Evolutionary conservation across 53 echinoderm and acorn worm species (phyloP).

Genomic region (Glandiceps talaboti): DNA sequence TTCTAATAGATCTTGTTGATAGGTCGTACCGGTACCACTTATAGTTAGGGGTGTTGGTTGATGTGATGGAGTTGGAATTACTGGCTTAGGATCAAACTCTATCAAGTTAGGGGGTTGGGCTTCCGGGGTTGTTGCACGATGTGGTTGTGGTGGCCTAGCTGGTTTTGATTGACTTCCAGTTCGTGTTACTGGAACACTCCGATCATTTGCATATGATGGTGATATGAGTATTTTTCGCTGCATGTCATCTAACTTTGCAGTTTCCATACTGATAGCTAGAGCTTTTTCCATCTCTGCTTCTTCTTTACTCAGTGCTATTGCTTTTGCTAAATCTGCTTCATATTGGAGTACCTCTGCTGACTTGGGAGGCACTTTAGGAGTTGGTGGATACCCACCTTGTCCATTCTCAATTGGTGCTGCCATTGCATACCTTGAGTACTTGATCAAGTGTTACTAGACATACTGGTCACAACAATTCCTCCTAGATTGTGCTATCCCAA

Average conservation of each 20-base stretch:
- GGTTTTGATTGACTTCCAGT: neutral
- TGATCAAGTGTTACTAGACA: too few relatives aligned
- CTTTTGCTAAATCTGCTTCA: neutral
- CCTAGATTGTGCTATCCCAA: too few relatives aligned
- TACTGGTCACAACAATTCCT: too few relatives aligned
- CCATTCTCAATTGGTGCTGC: neutral
- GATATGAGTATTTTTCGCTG: neutral
- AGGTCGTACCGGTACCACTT: neutral
- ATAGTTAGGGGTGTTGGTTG: too few relatives aligned
- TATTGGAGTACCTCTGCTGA: neutral
- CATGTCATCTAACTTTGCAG: constrained; percentile 17
- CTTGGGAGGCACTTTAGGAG: neutral
- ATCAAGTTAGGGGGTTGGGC: neutral
- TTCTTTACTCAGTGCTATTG: neutral
- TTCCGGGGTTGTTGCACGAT: neutral
- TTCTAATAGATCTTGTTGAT: neutral
- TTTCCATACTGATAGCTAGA: constrained; percentile 50
- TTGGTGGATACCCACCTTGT: neutral
- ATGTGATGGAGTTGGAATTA: neutral
- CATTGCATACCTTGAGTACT: too few relatives aligned
- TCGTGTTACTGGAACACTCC: neutral
- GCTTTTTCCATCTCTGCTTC: constrained; percentile 47
- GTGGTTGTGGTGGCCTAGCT: neutral
- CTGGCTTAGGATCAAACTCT: neutral
- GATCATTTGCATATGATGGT: neutral